These are phyloP conservation scores for Venustaconcha ellipsiformis DNA, from an alignment of 1,140 invertebrate species.

Conservation along the genomic window DNA sequence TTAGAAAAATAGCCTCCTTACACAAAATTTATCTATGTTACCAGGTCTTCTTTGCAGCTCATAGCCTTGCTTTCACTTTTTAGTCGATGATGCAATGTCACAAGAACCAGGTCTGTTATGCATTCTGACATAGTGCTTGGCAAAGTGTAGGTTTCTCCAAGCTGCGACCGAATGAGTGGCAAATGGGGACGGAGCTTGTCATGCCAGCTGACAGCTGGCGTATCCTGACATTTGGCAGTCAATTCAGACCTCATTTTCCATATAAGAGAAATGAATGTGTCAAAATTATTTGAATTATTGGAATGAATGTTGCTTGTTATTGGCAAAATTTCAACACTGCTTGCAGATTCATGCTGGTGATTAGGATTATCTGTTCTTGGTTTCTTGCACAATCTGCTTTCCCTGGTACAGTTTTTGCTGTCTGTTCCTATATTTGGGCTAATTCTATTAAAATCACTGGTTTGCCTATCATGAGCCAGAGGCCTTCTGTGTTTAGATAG, in stretches of 20 bases:
- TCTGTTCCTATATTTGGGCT: neutral
- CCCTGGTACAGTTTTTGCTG: neutral
- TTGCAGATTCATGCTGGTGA: no score
- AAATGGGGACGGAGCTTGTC: constrained; percentile 20
- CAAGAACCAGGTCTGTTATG: constrained; percentile 32
- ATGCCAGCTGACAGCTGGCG: constrained; percentile 24
- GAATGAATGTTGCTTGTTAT: neutral
- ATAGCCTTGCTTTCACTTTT: no score
- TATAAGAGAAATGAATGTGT: neutral
- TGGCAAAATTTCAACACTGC: neutral
- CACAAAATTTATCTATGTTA: no score
- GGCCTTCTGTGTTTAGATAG: no score
- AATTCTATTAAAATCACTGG: no score
- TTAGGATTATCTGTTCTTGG: no score
- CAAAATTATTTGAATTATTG: neutral
- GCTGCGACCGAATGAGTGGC: constrained; percentile 1
- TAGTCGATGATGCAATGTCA: constrained; percentile 10
- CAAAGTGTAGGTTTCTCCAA: constrained; percentile 20
- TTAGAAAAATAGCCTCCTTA: no score
- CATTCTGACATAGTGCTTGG: constrained; percentile 13
- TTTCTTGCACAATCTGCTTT: neutral
- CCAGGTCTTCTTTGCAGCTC: no score
- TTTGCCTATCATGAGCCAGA: no score
- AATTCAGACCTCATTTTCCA: constrained; percentile 3
- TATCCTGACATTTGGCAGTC: constrained; percentile 1